Conservation (phyloP, 2,113 vertebrate genomes). For the Grammomys dolichurus region DNA sequence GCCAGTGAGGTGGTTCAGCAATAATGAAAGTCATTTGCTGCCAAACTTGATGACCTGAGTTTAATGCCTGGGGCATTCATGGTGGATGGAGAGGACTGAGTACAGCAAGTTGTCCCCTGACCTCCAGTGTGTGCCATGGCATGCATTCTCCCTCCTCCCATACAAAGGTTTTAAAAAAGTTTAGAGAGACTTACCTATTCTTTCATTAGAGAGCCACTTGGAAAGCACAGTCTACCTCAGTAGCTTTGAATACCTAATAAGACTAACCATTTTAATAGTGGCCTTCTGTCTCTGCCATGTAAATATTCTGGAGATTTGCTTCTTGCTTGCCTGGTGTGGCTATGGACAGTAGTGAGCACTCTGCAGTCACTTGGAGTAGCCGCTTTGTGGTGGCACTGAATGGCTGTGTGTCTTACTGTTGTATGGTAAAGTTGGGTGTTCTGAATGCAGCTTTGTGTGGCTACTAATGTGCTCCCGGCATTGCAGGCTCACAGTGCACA, state of each 20-base stretch:
- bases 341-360: constrained; percentile 35
- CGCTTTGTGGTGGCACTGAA: constrained; percentile 43
- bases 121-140: background rate
- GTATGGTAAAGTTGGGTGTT: constrained; percentile 88
- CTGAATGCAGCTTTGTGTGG: constrained; percentile 81
- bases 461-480: constrained; percentile 92
- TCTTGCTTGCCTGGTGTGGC: constrained; percentile 66
- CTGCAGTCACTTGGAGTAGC: constrained; percentile 19
- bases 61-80: background rate
- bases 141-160: background rate
- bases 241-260: constrained; percentile 75
- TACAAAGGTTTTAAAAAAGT: background rate
- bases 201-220: constrained; percentile 24
- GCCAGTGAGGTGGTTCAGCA: background rate
- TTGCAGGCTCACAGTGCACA: constrained; percentile 98
- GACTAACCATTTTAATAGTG: constrained; percentile 74
- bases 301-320: constrained; percentile 41
- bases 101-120: background rate
- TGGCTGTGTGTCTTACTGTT: constrained; percentile 75
- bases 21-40: background rate
- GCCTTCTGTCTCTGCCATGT: constrained; percentile 19
- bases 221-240: constrained; percentile 35
- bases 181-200: constrained; percentile 4
- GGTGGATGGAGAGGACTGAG: background rate
- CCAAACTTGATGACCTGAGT: background rate